Percentiles rank a stretch among this genome's conserved stretches.
Conservation (phyloP, 2,113 vertebrate genomes). For the Acrocephalus arundinaceus region DNA sequence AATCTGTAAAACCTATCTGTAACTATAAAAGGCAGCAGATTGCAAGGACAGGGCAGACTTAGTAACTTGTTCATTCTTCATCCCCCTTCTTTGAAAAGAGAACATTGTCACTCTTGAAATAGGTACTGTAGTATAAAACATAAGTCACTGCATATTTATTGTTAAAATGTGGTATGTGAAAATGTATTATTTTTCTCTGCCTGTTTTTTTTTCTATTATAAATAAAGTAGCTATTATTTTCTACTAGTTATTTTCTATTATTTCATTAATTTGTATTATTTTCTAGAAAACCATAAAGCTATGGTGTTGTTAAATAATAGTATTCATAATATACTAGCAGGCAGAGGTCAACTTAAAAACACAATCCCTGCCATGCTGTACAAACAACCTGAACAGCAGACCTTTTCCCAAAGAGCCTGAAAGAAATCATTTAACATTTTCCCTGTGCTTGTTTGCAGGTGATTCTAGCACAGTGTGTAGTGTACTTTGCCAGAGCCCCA, state of each 20-base stretch:
- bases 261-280: neutral
- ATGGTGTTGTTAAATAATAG: neutral
- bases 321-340: neutral
- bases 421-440: neutral
- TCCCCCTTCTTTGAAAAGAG: neutral
- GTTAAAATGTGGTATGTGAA: neutral
- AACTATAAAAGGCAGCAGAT: neutral
- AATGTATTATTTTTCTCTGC: neutral
- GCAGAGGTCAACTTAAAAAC: neutral
- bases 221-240: neutral
- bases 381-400: neutral
- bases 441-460: conserved; percentile 76
- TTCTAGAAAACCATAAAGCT: neutral
- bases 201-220: neutral
- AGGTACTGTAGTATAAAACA: neutral
- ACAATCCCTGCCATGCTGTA: neutral
- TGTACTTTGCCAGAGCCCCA: conserved; percentile 89
- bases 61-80: neutral
- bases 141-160: neutral
- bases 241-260: neutral
- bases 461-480: conserved; percentile 92
- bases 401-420: neutral
- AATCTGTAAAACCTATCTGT: neutral
- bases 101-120: neutral
- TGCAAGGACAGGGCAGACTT: neutral